A percentile compares a stretch with the other conserved stretches of the same genome.
Conservation (phyloP, 2,888 invertebrate species). For the Dynastes maya region DNA sequence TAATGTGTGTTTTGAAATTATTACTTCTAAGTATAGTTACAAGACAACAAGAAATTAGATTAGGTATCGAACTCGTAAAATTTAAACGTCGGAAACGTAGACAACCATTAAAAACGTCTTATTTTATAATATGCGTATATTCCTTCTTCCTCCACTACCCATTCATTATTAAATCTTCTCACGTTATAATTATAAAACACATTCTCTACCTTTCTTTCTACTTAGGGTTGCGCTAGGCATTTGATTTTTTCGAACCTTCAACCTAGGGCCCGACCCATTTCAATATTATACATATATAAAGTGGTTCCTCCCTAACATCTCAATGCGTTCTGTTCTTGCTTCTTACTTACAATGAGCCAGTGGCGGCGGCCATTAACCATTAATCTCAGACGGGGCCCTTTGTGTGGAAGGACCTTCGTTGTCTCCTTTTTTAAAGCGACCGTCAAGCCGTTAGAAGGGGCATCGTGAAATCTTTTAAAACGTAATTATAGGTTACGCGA, state of each 20-base stretch:
- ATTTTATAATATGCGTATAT: neutral
- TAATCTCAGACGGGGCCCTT: constrained; percentile 59
- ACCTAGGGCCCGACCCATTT: constrained; percentile 42
- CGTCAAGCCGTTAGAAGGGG: constrained; percentile 61
- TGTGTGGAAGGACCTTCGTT: constrained; percentile 53
- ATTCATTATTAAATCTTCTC: constrained; percentile 43
- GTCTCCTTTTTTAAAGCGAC: constrained; percentile 60
- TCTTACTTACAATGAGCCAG: constrained; percentile 60
- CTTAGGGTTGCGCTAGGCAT: constrained; percentile 15
- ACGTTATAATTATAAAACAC: constrained; percentile 47
- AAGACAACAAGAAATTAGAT: too few species aligned
- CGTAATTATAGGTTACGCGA: constrained; percentile 60
- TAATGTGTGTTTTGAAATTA: too few species aligned
- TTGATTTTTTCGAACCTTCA: constrained; percentile 45
- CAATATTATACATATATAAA: constrained; percentile 63
- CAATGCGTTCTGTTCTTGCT: constrained; percentile 71
- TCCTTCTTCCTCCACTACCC: neutral
- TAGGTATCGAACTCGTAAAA: neutral
- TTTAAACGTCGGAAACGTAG: neutral
- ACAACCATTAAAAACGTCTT: neutral
- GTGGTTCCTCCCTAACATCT: constrained; percentile 77
- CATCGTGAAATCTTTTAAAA: constrained; percentile 62
- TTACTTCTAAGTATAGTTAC: too few species aligned
- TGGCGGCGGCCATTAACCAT: constrained; percentile 63
- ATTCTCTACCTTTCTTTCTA: neutral